Base-by-base conservation (phyloP, 2,113 vertebrate species). In the Conger conger region DNA sequence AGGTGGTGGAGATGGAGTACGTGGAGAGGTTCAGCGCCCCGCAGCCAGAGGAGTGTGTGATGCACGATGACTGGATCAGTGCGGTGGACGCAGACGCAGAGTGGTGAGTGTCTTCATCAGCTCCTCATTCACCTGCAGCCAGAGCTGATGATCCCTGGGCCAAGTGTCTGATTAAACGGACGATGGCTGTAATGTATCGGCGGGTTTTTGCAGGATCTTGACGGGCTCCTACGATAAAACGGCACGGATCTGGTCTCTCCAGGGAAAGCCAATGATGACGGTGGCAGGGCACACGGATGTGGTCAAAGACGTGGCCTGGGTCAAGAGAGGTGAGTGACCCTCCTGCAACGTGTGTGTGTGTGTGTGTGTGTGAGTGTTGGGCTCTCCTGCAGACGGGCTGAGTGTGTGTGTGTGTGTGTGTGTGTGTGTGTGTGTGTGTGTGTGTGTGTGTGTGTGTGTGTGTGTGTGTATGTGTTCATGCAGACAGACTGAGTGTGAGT, bases 41-140 rank as follows among this genome's bases (percentile, higher is more conserved):
- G 4, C 96, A 99, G 87, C 97, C 98, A 0, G 96, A 99, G 91
- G 97, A 99, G 82, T 99, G 98, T 86, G 96, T 99, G 91, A 95
- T 99, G 92, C 98, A 99, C 0, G 98, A 99, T 3, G 98, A 99
- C 93, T 99, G 98, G 98, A 97, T 99, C 88, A 99, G 98, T 89
- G 95, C 97, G 0, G 88, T 99, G n/a, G 88, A 96, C 87, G 97
- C 95, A 23, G 94, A 96, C 80, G 90, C 96, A 80, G 97, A 99
- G 94, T 99, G 98, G 98, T 99, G 93, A 90, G n/a, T 1, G 27
- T n/a, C n/a, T n/a, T n/a, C n/a, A n/a, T n/a, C n/a, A n/a, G n/a
- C n/a, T n/a, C n/a, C n/a, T n/a, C n/a, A n/a, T n/a, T n/a, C n/a
- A n/a, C n/a, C n/a, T n/a, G n/a, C n/a, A n/a, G n/a, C n/a, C n/a